phyloP scores from a whole-genome alignment of 2,888 invertebrate species.

The Acleris laterana region DNA sequence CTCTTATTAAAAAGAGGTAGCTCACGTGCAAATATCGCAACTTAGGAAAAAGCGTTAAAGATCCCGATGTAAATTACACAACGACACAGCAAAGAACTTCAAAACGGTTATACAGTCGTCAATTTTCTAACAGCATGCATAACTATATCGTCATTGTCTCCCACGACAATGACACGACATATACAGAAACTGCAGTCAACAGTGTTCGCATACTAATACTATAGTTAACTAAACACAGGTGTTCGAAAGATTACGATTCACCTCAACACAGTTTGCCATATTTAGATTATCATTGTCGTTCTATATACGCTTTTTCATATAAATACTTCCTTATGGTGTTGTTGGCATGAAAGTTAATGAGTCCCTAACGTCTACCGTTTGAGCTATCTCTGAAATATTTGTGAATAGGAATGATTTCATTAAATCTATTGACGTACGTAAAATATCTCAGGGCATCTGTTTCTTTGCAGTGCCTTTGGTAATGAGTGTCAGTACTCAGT shows the following conservation, averaged over 20 bases:
- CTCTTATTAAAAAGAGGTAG: no score
- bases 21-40: no score
- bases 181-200: slow-evolving; percentile 42
- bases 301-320: slow-evolving; percentile 23
- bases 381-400: no score
- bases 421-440: no score
- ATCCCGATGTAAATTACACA: no score
- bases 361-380: no score
- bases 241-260: slow-evolving; percentile 51
- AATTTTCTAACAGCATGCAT: not conserved
- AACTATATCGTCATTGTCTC: slow-evolving; percentile 3
- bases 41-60: no score
- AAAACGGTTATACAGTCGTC: not conserved
- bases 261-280: slow-evolving; percentile 37
- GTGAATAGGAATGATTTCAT: no score
- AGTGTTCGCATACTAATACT: slow-evolving; percentile 40
- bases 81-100: no score
- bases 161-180: slow-evolving; percentile 29
- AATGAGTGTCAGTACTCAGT: no score
- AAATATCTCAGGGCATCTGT: no score
- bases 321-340: slow-evolving; percentile 22
- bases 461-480: no score
- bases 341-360: not conserved
- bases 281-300: slow-evolving; percentile 30
- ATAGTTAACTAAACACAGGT: slow-evolving; percentile 34